phyloP scores from a whole-genome alignment of 2,888 invertebrate species.

The Limnephilus rhombicus region DNA sequence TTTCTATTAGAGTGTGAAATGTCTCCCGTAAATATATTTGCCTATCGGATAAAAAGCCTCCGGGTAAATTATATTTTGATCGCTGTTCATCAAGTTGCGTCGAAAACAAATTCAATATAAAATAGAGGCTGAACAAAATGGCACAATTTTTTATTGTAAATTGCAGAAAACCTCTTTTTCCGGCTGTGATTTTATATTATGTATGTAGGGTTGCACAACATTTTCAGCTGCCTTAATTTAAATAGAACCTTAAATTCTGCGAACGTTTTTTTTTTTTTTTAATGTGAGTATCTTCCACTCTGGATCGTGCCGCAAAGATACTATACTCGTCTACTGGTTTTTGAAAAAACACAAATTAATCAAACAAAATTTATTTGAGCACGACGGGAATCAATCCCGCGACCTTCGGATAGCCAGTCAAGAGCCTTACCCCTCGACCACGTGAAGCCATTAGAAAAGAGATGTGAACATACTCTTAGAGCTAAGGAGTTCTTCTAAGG shows the following conservation, averaged over 20 bases:
- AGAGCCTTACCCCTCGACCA: no score
- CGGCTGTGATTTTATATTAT: not conserved
- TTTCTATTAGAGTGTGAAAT: not conserved
- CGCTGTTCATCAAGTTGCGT: not conserved
- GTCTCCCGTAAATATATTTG: not conserved
- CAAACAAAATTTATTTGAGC: no score
- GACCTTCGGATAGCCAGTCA: no score
- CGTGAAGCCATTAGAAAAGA: not conserved
- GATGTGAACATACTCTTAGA: not conserved
- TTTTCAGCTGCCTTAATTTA: not conserved
- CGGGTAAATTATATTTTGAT: not conserved
- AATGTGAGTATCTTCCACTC: no score
- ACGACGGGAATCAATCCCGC: no score
- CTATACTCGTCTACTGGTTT: no score
- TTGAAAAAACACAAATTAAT: no score
- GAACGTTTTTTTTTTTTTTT: no score
- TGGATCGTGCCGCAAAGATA: no score
- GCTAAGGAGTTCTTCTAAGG: not conserved
- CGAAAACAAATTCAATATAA: not conserved
- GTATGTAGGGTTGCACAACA: not conserved
- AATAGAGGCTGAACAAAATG: not conserved
- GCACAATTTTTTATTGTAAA: no score
- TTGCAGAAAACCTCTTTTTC: not conserved
- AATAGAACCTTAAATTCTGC: not conserved
- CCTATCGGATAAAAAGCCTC: not conserved